phyloP scores from a whole-genome alignment of 2,888 invertebrate species.

The Subacronicta megacephala region DNA sequence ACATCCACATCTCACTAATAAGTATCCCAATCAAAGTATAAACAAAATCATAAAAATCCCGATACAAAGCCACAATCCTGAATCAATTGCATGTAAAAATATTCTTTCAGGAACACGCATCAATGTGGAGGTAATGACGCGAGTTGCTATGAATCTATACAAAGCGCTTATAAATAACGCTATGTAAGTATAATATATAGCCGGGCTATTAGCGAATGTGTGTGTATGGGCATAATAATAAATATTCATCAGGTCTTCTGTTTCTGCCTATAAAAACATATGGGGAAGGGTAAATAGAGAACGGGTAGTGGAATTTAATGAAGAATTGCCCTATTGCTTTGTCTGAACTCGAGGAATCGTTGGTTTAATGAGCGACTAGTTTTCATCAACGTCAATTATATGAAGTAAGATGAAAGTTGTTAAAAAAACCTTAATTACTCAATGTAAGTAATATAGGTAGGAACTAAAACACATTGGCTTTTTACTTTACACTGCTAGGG shows the following conservation, averaged over 20 bases:
- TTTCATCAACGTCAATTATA: neutral
- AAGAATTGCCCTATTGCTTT: slow-evolving; percentile 26
- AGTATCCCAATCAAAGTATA: slow-evolving; percentile 20
- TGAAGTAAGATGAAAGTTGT: too few relatives aligned
- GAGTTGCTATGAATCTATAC: slow-evolving; percentile 67
- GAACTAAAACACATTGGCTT: too few relatives aligned
- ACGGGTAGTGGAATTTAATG: slow-evolving; percentile 23
- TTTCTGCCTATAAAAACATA: slow-evolving; percentile 72
- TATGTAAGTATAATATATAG: slow-evolving; percentile 49
- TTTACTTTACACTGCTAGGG: too few relatives aligned
- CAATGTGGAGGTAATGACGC: slow-evolving; percentile 82
- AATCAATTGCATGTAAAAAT: slow-evolving; percentile 62
- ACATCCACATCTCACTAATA: slow-evolving; percentile 6
- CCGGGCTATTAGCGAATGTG: slow-evolving; percentile 73
- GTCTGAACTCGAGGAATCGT: slow-evolving; percentile 1
- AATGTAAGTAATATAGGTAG: too few relatives aligned
- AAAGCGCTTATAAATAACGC: slow-evolving; percentile 70
- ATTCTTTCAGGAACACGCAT: slow-evolving; percentile 62
- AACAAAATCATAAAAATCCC: slow-evolving; percentile 44
- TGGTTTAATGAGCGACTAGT: neutral
- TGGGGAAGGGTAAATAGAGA: slow-evolving; percentile 33
- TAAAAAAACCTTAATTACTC: too few relatives aligned
- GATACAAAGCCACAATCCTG: slow-evolving; percentile 47
- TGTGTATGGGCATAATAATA: slow-evolving; percentile 65
- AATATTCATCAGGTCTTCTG: slow-evolving; percentile 77